Percentiles rank a stretch among this genome's conserved stretches.
phyloP scores from a whole-genome alignment of 2,113 vertebrate species.

The Entelurus aequoreus region DNA sequence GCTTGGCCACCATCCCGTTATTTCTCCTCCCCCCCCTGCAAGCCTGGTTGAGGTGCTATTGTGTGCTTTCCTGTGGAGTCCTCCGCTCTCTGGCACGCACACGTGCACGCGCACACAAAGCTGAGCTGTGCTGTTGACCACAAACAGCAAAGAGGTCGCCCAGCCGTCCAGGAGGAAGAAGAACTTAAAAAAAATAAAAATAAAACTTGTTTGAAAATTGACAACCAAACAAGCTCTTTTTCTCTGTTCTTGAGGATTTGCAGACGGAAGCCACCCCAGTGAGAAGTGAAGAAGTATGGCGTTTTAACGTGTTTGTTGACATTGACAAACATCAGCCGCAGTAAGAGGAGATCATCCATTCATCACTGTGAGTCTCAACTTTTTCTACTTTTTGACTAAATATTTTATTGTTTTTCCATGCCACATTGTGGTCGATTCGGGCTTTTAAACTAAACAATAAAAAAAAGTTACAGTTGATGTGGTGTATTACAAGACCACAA shows the following conservation, averaged over 20 bases:
- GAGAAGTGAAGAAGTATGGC: background rate
- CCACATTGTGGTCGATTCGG: background rate
- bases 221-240: too few relatives aligned
- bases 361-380: conserved; percentile 29
- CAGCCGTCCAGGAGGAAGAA: background rate
- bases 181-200: background rate
- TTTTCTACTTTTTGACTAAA: background rate
- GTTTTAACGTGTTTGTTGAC: conserved; percentile 16
- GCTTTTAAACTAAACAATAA: background rate
- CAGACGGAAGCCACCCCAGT: background rate
- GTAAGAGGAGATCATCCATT: conserved; percentile 40
- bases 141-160: background rate
- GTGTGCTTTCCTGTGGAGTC: conserved; percentile 61
- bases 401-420: background rate
- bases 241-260: too few relatives aligned
- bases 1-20: background rate
- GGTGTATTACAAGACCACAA: too few relatives aligned
- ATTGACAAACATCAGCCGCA: conserved; percentile 32
- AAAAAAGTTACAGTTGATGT: too few relatives aligned
- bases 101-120: conserved; percentile 9
- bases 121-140: conserved; percentile 7
- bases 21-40: conserved; percentile 10
- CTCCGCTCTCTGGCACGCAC: conserved; percentile 2
- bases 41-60: conserved; percentile 55
- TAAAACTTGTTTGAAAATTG: background rate